Evolutionary conservation across 1,140 invertebrate species (phyloP).

Genomic region (Ooceraea biroi): DNA sequence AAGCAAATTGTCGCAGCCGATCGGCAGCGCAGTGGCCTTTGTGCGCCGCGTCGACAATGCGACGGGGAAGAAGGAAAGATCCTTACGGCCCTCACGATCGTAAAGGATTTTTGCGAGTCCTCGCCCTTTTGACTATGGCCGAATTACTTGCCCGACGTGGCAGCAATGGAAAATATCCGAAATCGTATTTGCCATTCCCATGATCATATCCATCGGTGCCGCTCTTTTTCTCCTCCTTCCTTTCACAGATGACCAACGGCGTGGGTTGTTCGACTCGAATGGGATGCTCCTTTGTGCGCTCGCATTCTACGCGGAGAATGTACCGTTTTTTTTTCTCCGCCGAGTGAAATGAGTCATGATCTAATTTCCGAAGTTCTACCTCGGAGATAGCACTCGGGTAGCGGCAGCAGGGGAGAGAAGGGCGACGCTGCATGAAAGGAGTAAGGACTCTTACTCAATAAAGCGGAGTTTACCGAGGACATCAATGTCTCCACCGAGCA

Average conservation of each 20-base stretch:
- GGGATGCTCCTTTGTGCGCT: constrained; percentile 79
- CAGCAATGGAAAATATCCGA: constrained; percentile 69
- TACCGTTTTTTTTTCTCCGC: constrained; percentile 75
- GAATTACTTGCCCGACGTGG: constrained; percentile 75
- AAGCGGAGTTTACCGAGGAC: constrained; percentile 66
- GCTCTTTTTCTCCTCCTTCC: constrained; percentile 62
- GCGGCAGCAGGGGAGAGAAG: constrained; percentile 34
- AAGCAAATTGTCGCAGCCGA: constrained; percentile 65
- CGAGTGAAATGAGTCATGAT: constrained; percentile 82
- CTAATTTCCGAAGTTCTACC: constrained; percentile 78
- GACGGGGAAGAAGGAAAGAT: not conserved
- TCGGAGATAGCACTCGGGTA: constrained; percentile 36
- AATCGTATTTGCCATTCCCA: constrained; percentile 85
- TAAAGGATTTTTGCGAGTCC: constrained; percentile 80
- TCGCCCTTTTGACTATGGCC: constrained; percentile 62
- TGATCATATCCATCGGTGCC: constrained; percentile 78
- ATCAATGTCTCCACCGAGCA: constrained; percentile 61
- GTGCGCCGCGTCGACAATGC: constrained; percentile 30
- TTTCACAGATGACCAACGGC: constrained; percentile 81
- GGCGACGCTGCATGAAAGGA: constrained; percentile 47
- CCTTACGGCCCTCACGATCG: not conserved
- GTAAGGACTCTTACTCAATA: not conserved
- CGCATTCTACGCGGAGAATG: constrained; percentile 74
- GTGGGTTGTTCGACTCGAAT: constrained; percentile 77
- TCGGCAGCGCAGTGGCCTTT: constrained; percentile 50